Evolutionary conservation across 2,113 vertebrate genomes (phyloP), one percentile per base, ranked within the genome.

Genomic region (Raphicerus campestris): DNA sequence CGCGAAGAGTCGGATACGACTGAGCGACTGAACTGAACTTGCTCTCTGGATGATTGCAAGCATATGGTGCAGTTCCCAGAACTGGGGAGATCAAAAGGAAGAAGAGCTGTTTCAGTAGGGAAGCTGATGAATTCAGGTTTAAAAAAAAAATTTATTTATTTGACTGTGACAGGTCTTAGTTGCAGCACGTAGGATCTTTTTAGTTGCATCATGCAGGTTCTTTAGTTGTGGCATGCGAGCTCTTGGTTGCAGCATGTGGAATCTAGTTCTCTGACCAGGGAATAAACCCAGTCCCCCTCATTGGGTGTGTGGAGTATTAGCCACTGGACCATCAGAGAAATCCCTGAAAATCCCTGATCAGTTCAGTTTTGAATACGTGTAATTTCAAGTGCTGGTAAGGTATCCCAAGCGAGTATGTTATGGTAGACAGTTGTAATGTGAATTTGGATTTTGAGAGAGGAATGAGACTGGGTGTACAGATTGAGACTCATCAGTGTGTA

Each of bases 31-130:
- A 61, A 61, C 60, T 61, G 60, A 80, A 80, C 88, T 61, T 94
- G 49, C 42, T 91, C 88, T 96, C 94, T 97, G 78, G 19, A n/a
- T 94, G 80, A 89, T 51, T 84, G 58, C 63, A 96, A 85, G 55
- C n/a, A 26, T 35, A n/a, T 91, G 83, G 17, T 85, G 10, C 42
- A 93, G 2, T 87, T 87, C 60, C 83, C 16, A 93, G 61, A 82
- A 8, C 47, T 87, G 20, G 22, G 22, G 49, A 51, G 39, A 13
- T 86, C 45, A 28, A n/a, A 94, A 89, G 73, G 56, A 84, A 80
- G 77, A 85, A 96, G 66, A 92, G 39, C 53, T 94, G 22, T 28
- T 83, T 83, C 11, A 53, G 10, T 63, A 83, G 86, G 61, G 63
- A 90, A 83, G 63, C 56, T 28, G 39, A 94, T 66, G 30, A 63